Evolutionary conservation across 2,797 vertebrate species (phyloP), one percentile per base, ranked within the genome.

Genomic region (Spondyliosoma cantharus): DNA sequence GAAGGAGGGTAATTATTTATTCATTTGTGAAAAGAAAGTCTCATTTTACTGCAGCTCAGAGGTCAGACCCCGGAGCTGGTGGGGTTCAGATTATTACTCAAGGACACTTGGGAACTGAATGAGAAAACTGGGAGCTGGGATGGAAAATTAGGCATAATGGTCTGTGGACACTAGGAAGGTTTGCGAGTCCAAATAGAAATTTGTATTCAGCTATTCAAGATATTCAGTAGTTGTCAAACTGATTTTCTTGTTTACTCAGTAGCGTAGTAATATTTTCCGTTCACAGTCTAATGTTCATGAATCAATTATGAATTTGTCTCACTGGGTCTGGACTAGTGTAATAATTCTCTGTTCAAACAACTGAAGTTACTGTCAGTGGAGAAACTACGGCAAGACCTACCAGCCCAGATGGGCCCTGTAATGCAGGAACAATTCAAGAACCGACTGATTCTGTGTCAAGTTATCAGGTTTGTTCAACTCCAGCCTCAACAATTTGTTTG

Each of bases 1-100:
- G 52, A 78, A 67, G 49, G 37, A 57, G 73, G 66, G 77, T 76
- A 72, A 90, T 84, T 71, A 89, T 83, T 63, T 11, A 86, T 82
- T 82, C 25, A 74, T 61, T 76, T n/a, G 2, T 73, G 19, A 71
- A 49, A 37, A 66, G 6, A 75, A 46, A 73, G 76, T 61, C 45
- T 61, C 7, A 70, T 84, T 84, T 86, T 70, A 67, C 59, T 58
- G 7, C 37, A 87, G 71, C 78, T 84, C 76, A 29, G 3, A 83
- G 69, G 71, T 86, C 66, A 71, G 68, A 78, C 49, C 58, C 78
- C 45, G 52, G 58, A 69, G 68, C 57, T 78, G 43, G 29, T 56
- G 5, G 11, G 25, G 48, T 67, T 29, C 25, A 56, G 16, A 42
- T 7, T 83, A 29, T 48, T 71, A 42, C 22, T 86, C 25, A 88